A percentile compares a stretch with the other conserved stretches of the same genome.
Conservation (phyloP, 1,140 invertebrate species). For the Thaumetopoea pityocampa region DNA sequence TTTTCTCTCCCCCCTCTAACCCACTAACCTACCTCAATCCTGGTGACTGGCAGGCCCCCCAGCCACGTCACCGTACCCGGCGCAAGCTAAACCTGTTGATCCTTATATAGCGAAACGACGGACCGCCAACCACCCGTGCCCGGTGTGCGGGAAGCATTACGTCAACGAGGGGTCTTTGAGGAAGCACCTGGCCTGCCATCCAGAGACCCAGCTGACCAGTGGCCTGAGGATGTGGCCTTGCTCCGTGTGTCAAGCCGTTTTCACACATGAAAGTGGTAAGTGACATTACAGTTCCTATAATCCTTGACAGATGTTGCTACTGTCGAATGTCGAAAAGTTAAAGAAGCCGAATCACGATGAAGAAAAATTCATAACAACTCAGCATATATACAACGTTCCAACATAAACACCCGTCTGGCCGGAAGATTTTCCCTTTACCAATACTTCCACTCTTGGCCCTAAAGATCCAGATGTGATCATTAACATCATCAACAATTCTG, state of each 20-base stretch:
- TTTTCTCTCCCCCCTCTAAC: slow-evolving; percentile 58
- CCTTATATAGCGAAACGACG: slow-evolving; percentile 92
- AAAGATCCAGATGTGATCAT: too few species aligned
- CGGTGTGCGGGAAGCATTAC: slow-evolving; percentile 95
- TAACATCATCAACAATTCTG: too few species aligned
- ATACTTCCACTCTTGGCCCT: too few species aligned
- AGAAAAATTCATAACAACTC: too few species aligned
- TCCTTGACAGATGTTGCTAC: too few species aligned
- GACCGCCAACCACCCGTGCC: slow-evolving; percentile 95
- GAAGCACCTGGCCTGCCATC: slow-evolving; percentile 94
- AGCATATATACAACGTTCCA: too few species aligned
- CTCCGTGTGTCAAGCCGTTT: slow-evolving; percentile 94
- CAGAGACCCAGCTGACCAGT: slow-evolving; percentile 91
- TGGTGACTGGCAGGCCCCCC: slow-evolving; percentile 67
- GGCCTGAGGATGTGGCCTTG: slow-evolving; percentile 95
- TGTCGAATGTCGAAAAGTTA: too few species aligned
- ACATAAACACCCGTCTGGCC: too few species aligned
- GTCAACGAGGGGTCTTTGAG: slow-evolving; percentile 94
- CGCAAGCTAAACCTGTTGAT: slow-evolving; percentile 77
- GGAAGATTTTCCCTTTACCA: too few species aligned
- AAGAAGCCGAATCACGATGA: too few species aligned
- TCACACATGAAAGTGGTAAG: slow-evolving; percentile 94
- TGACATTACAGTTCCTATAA: too few species aligned
- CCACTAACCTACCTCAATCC: slow-evolving; percentile 64
- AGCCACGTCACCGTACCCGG: slow-evolving; percentile 69